These are phyloP conservation scores for Pleuronectes platessa DNA, from an alignment of 2,113 vertebrate genomes.

Conservation along the genomic window DNA sequence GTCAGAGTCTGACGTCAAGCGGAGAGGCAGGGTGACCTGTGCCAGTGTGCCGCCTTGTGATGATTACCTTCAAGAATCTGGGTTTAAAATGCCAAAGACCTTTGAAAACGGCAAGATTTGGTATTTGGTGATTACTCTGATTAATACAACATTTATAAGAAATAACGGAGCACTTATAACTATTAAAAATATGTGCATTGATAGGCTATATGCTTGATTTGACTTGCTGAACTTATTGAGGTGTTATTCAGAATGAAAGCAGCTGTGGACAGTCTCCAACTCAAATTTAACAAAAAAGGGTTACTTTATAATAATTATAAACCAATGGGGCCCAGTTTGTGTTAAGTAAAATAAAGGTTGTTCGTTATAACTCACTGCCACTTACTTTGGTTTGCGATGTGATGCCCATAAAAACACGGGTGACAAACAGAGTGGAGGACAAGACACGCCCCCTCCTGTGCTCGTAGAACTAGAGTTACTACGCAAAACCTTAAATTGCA, in stretches of 20 bases:
- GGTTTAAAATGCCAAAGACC: slow-evolving; percentile 25
- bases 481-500: neutral
- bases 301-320: neutral
- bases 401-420: too few species aligned
- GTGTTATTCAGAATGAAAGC: too few species aligned
- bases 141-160: neutral
- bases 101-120: neutral
- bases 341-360: neutral
- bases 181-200: neutral
- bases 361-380: neutral
- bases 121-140: neutral
- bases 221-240: neutral
- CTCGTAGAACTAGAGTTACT: neutral
- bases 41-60: slow-evolving; percentile 11
- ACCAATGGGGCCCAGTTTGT: neutral
- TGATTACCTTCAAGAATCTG: slow-evolving; percentile 30
- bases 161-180: neutral
- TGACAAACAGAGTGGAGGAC: too few species aligned
- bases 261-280: neutral
- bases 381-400: neutral
- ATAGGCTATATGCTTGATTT: neutral
- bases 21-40: slow-evolving; percentile 28
- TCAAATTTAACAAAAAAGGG: neutral
- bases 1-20: slow-evolving; percentile 55
- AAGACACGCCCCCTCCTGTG: neutral